Percentiles rank a stretch among this genome's conserved stretches.
Conservation (phyloP, 2,797 vertebrate genomes). For the Sebastiscus albofasciatus region DNA sequence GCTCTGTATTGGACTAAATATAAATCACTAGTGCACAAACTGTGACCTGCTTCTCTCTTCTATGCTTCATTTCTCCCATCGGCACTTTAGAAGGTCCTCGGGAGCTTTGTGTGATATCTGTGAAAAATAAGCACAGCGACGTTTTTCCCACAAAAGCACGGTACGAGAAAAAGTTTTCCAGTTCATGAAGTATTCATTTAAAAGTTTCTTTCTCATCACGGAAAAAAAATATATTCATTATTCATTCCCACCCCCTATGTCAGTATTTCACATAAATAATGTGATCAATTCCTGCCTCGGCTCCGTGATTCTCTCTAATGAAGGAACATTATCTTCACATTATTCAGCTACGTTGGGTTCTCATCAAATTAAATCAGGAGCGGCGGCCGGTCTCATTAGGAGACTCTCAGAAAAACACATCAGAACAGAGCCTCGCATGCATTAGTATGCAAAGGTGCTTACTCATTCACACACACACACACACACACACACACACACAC, state of each 20-base stretch:
- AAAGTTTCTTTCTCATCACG: not conserved
- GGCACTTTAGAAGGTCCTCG: not conserved
- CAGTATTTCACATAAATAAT: not conserved
- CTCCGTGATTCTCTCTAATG: constrained; percentile 6
- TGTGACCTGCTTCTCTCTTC: constrained; percentile 1
- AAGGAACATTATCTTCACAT: constrained; percentile 29
- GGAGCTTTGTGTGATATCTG: not conserved
- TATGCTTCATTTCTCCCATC: not conserved
- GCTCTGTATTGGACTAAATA: not conserved
- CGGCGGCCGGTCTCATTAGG: constrained; percentile 13
- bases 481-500: constrained; percentile 10
- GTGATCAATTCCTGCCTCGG: not conserved
- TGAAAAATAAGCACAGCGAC: not conserved
- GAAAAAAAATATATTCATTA: not conserved
- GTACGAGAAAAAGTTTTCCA: not conserved
- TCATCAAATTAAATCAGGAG: constrained; percentile 11
- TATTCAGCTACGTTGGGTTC: constrained; percentile 16
- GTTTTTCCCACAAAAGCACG: not conserved
- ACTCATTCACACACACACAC: constrained; percentile 1
- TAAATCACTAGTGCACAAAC: not conserved
- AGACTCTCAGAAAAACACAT: constrained; percentile 9
- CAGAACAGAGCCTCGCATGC: not conserved
- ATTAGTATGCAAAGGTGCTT: constrained; percentile 54
- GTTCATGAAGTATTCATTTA: not conserved
- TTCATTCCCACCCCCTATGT: not conserved